Conservation (phyloP, 30 jellyfish, hydroid and myxozoan species). For the Mastigias papua region DNA sequence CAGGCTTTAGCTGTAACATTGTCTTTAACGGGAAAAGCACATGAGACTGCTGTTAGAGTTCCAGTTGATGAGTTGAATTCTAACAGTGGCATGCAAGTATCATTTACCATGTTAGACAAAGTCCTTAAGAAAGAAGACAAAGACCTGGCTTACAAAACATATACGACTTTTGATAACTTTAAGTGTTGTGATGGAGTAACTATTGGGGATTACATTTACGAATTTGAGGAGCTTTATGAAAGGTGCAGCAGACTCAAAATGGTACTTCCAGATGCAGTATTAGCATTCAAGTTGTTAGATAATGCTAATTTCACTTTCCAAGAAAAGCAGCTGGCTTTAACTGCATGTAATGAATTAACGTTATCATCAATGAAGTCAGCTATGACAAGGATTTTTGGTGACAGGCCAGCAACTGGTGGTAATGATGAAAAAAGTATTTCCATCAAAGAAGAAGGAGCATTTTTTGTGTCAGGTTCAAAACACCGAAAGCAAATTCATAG, state of each 20-base stretch:
- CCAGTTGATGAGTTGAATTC: not conserved
- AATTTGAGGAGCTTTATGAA: not conserved
- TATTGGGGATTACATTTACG: not conserved
- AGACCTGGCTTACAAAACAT: not conserved
- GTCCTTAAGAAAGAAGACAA: not conserved
- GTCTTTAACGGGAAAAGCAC: not conserved
- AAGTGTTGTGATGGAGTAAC: not conserved
- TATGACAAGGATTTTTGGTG: not conserved
- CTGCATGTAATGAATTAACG: not conserved
- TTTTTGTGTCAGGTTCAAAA: not conserved
- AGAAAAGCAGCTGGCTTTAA: not conserved
- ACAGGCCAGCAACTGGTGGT: not conserved
- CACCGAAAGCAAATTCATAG: not conserved
- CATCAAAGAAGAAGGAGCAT: not conserved
- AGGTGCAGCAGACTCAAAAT: not conserved
- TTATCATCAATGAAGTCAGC: constrained; percentile 2
- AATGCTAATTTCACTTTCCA: not conserved
- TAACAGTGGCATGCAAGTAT: not conserved
- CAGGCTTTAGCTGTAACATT: not conserved
- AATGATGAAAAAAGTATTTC: not conserved
- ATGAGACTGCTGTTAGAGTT: not conserved
- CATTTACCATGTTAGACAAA: not conserved
- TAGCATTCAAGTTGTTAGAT: not conserved
- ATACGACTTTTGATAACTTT: not conserved
- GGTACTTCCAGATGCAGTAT: not conserved